Base-by-base conservation (phyloP, 2,797 vertebrate genomes). In the Sebastes taczanowskii region DNA sequence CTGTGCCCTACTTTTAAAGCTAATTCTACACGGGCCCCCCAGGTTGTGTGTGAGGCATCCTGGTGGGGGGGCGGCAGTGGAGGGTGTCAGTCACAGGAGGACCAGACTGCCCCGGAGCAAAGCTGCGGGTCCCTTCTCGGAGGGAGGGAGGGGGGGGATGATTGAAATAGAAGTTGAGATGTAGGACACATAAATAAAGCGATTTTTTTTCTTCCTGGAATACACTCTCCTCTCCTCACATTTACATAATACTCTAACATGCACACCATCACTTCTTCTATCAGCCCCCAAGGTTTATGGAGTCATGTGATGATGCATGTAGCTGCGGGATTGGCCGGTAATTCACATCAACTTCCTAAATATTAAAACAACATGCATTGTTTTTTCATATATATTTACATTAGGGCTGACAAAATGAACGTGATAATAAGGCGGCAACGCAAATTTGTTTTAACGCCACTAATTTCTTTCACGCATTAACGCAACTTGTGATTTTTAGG, bases 81-180 rank as follows among this genome's bases (percentile, higher is more conserved):
- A 89, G 89, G 90, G 90, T 92, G 93, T 94, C 93, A 95, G 93
- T 94, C 93, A 94, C 88, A 89, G 79, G 88, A 87, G 88, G 90
- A 92, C 92, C 90, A 94, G 92, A 93, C 91, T 91, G 91, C 88
- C 94, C 92, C 16, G 71, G 78, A 93, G 94, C 91, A 72, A 85
- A 82, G 90, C 91, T 94, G 89, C 88, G 73, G 91, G 92, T 92
- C 80, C 85, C 89, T 79, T 89, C 91, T 90, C 86, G 83, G 78
- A 86, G 88, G 80, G 67, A 59, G n/a, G 22, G 35, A 5, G 35
- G 11, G 16, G 6, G 65, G n/a, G 56, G 78, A 67, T 94, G 93
- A 94, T 94, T 94, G 94, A 95, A 95, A 94, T 93, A 91, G 91
- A 93, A 94, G 92, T 91, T 90, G 93, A 94, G 92, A 94, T 93